Evolutionary conservation across 2,113 vertebrate species (phyloP).

Genomic region (Prolemur simus): DNA sequence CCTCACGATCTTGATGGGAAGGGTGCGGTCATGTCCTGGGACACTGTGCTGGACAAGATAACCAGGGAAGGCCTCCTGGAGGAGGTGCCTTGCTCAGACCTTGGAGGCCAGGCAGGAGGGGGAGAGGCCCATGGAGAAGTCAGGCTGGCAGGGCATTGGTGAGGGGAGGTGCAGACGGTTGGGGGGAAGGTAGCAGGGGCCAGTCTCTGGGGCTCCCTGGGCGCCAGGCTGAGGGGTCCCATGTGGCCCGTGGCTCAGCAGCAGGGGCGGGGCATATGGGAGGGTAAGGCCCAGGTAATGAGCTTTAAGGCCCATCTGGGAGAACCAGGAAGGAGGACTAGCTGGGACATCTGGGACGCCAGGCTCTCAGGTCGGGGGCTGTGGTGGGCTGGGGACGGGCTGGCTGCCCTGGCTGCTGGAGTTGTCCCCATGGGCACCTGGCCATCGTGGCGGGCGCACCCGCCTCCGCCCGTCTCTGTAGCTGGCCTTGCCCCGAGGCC

Average conservation of each 20-base stretch:
- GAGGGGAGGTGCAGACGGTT: not conserved
- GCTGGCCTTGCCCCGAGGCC: not conserved
- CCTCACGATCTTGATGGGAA: not conserved
- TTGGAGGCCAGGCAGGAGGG: not conserved
- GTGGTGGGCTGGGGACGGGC: not conserved
- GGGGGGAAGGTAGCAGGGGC: not conserved
- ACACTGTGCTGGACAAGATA: not conserved
- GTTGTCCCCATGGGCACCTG: not conserved
- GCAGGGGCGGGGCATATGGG: fast-evolving
- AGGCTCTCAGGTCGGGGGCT: not conserved
- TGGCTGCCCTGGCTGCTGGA: not conserved
- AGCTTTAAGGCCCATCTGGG: not conserved
- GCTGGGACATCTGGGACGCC: not conserved
- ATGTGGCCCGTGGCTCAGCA: not conserved
- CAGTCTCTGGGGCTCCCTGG: not conserved
- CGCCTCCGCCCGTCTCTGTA: fast-evolving
- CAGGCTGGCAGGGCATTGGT: fast-evolving
- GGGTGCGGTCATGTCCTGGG: not conserved
- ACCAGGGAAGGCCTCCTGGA: not conserved
- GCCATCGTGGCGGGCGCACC: fast-evolving
- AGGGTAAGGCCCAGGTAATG: not conserved
- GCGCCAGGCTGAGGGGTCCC: not conserved
- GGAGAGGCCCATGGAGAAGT: not conserved
- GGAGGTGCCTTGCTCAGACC: not conserved
- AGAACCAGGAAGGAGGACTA: not conserved